phyloP scores from a whole-genome alignment of 2,113 vertebrate genomes.

The Elanoides forficatus region DNA sequence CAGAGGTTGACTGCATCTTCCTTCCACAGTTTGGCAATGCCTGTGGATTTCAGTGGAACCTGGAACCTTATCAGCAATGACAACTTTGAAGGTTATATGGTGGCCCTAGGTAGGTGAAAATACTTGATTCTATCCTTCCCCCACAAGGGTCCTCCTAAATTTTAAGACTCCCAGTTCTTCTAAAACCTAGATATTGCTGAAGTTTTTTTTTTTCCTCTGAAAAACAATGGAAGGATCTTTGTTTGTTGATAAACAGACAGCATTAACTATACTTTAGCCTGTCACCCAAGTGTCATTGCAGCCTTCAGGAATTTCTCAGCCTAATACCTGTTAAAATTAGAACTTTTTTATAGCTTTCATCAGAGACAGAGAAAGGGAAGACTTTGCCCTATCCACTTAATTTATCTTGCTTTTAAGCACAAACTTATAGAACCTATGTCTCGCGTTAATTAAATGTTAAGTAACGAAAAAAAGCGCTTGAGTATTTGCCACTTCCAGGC shows the following conservation, averaged over 20 bases:
- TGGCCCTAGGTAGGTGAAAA: slow-evolving; percentile 78
- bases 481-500: not conserved
- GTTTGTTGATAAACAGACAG: not conserved
- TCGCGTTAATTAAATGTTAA: not conserved
- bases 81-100: slow-evolving; percentile 86
- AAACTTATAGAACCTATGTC: not conserved
- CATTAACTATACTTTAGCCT: not conserved
- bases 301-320: not conserved
- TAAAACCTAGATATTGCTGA: not conserved
- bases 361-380: not conserved
- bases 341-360: not conserved
- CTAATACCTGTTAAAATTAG: not conserved
- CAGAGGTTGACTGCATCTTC: not conserved
- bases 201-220: not conserved
- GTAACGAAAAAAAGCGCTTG: not conserved
- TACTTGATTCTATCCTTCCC: not conserved
- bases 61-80: slow-evolving; percentile 85
- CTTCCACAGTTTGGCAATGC: slow-evolving; percentile 58
- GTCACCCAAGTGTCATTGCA: not conserved
- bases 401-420: not conserved
- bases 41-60: slow-evolving; percentile 78
- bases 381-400: not conserved
- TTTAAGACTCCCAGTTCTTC: not conserved
- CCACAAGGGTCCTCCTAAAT: not conserved
- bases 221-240: not conserved